Evolutionary conservation across 2,888 invertebrate genomes (phyloP), one percentile per base, ranked within the genome.

Genomic region (Oscheius sp.): DNA sequence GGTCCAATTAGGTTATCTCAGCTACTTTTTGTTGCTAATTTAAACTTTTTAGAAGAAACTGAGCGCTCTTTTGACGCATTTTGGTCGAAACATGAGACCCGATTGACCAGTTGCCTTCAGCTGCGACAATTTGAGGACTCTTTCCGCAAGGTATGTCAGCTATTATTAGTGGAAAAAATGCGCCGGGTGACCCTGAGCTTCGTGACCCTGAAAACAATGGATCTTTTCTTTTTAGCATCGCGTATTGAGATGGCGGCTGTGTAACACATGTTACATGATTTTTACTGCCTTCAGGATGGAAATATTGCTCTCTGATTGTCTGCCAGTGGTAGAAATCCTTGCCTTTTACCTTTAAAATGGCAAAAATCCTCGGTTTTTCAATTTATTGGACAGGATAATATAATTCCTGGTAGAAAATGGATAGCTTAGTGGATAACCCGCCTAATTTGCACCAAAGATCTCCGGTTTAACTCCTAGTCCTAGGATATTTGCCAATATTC

Each of bases 71-170:
- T 98, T 90, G 95, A 95, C 89, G 93, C 93, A 85, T 96, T 96
- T 90, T 97, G 96, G 96, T 92, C 93, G 72, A 93, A 93, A 86
- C 96, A 97, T 91, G 94, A 95, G 85, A 93, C 93, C 64, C 93
- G 94, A 87, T 91, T 97, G 88, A 93, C 93, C 86, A 94, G 95
- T 89, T 96, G 95, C 90, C 91, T 97, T 80, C 93, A 94, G 86
- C 92, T 97, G 88, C 92, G 96, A 85, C 93, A 94, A 86, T 98
- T 97, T 91, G 96, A 97, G 91, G 94, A 95, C 88, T 94, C 95
- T 89, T 97, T 97, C 89, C 93, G 94, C 88, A 94, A 95, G 89
- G 88, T 87, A 58, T 52, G 69, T 5, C 21, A 13, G 35, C 35
- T 35, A 35, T 35, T 35, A 35, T 35, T 35, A 35, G 35, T 35